Conservation (phyloP, 2,888 invertebrate genomes). For the Lasioglossum zephyrum region DNA sequence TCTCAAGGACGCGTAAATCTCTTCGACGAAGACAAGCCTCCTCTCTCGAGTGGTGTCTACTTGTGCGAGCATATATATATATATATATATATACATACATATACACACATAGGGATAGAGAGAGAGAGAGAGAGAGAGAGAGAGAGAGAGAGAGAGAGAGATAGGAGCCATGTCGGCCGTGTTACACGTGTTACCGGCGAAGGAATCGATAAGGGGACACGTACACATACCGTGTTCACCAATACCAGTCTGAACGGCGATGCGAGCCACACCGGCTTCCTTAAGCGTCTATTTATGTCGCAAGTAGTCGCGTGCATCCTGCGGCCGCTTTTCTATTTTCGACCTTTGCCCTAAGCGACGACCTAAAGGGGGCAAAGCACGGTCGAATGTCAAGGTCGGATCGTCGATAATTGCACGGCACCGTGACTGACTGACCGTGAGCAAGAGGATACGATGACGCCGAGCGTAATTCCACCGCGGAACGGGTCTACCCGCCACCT, state of each 20-base stretch:
- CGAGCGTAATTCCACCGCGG: slow-evolving; percentile 12
- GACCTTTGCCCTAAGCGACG: slow-evolving; percentile 58
- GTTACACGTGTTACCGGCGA: slow-evolving; percentile 35
- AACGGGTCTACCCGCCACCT: neutral
- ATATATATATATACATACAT: neutral
- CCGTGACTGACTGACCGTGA: slow-evolving; percentile 23
- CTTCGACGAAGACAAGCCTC: slow-evolving; percentile 30
- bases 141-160: neutral
- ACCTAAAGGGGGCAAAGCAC: slow-evolving; percentile 17
- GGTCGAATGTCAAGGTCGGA: slow-evolving; percentile 71
- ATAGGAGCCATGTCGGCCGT: slow-evolving; percentile 6
- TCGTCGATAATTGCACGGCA: slow-evolving; percentile 55
- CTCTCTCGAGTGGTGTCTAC: neutral
- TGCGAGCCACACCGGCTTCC: slow-evolving; percentile 37
- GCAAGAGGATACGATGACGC: neutral
- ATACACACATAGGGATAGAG: too few species aligned
- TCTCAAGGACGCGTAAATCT: slow-evolving; percentile 71
- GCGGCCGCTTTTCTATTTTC: slow-evolving; percentile 70
- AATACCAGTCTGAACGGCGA: neutral
- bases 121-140: neutral
- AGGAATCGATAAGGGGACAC: slow-evolving; percentile 55
- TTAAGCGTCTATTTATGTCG: slow-evolving; percentile 67
- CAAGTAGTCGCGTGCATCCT: slow-evolving; percentile 72
- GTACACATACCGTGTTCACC: slow-evolving; percentile 9
- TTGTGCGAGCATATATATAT: neutral